phyloP scores from a whole-genome alignment of 2,113 vertebrate genomes.

The Fulmarus glacialis region DNA sequence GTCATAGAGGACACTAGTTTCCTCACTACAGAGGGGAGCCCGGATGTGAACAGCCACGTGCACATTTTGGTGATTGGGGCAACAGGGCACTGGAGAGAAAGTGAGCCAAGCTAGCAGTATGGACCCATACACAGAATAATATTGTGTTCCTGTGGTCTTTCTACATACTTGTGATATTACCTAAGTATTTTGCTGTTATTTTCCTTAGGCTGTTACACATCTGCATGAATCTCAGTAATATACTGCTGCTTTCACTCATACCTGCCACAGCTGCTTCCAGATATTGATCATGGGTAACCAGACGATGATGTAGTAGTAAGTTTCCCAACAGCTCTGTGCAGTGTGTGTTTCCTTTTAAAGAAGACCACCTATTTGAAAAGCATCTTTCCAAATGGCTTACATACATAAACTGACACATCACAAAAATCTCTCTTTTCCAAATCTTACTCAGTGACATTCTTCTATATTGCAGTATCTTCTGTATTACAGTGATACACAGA shows the following conservation, averaged over 20 bases:
- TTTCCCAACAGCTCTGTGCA: background rate
- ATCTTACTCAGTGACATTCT: background rate
- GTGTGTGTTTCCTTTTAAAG: background rate
- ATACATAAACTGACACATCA: background rate
- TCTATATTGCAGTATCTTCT: background rate
- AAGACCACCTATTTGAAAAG: background rate
- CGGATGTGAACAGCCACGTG: fast-evolving
- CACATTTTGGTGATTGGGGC: background rate
- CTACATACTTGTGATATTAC: background rate
- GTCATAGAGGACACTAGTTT: background rate
- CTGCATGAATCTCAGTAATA: background rate
- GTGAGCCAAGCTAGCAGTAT: background rate
- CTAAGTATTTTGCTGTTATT: background rate
- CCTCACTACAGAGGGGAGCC: background rate
- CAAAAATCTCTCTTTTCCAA: background rate
- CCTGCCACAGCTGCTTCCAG: background rate
- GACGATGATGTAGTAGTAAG: background rate
- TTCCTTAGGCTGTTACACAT: background rate
- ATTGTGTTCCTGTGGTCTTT: background rate
- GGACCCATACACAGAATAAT: background rate
- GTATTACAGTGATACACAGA: background rate
- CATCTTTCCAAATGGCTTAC: background rate
- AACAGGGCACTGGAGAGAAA: background rate
- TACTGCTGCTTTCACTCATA: background rate
- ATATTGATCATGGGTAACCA: background rate